Percentiles rank a stretch among this genome's conserved stretches.
Conservation (phyloP, 2,113 vertebrate genomes). For the Taxidea taxus region DNA sequence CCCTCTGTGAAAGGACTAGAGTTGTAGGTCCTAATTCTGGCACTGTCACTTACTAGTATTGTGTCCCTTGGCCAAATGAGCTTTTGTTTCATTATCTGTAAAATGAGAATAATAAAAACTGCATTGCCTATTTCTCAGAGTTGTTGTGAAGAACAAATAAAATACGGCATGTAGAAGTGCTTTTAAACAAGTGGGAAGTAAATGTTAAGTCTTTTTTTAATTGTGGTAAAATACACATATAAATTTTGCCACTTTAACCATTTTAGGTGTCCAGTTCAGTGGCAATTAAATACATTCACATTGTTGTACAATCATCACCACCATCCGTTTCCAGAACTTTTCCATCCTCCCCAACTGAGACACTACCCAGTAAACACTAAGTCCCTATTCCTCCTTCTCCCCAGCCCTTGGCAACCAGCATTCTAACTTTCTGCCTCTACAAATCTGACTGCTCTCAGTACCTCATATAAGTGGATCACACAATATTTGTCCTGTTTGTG, state of each 20-base stretch:
- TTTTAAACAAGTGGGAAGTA: conserved; percentile 11
- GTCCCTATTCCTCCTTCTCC: neutral
- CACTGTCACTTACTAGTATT: neutral
- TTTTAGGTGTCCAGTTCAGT: neutral
- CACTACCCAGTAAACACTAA: neutral
- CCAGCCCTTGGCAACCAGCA: neutral
- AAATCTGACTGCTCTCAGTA: neutral
- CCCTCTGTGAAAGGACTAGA: neutral
- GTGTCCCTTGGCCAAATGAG: neutral
- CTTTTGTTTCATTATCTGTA: neutral
- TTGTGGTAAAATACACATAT: neutral
- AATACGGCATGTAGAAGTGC: neutral
- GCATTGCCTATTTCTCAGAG: neutral
- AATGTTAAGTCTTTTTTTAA: neutral
- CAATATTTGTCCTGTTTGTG: neutral
- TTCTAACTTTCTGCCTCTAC: neutral
- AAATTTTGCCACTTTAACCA: neutral
- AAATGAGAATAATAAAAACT: conserved; percentile 20
- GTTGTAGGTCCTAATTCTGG: neutral
- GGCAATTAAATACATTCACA: neutral
- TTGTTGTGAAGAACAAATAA: neutral
- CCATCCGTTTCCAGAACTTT: neutral
- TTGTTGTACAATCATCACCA: neutral
- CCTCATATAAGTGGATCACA: neutral
- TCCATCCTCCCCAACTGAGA: neutral